Conservation (phyloP, 2,113 vertebrate genomes). For the Carettochelys insculpta region DNA sequence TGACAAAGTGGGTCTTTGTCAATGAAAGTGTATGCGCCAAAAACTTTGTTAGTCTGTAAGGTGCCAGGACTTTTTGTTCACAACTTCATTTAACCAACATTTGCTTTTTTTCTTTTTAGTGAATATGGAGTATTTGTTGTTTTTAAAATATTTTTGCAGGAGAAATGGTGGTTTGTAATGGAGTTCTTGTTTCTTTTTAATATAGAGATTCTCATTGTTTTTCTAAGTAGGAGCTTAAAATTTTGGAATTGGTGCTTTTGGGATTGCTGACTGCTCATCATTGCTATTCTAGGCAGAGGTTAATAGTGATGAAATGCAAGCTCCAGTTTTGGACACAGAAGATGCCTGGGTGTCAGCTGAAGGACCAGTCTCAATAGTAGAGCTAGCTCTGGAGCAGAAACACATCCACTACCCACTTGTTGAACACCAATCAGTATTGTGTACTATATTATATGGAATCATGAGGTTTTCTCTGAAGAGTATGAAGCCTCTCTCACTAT, state of each 20-base stretch:
- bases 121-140: accelerated
- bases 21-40: too few species aligned
- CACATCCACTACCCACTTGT: conserved; percentile 92
- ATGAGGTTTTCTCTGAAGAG: conserved; percentile 87
- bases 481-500: conserved; percentile 90
- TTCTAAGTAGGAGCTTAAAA: neutral
- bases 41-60: too few species aligned
- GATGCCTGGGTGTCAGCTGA: conserved; percentile 88
- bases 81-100: neutral
- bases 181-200: neutral
- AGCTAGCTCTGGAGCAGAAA: conserved; percentile 92
- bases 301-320: conserved; percentile 82
- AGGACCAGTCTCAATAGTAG: conserved; percentile 89
- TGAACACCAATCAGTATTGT: conserved; percentile 92
- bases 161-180: neutral
- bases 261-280: neutral
- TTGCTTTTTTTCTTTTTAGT: too few species aligned
- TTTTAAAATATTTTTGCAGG: neutral
- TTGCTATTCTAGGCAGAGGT: conserved; percentile 84
- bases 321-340: conserved; percentile 85
- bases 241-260: too few species aligned
- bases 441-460: conserved; percentile 81
- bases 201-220: neutral
- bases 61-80: too few species aligned
- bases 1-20: too few species aligned